Conservation (phyloP, 2,888 invertebrate species). For the Anaspis maculata region DNA sequence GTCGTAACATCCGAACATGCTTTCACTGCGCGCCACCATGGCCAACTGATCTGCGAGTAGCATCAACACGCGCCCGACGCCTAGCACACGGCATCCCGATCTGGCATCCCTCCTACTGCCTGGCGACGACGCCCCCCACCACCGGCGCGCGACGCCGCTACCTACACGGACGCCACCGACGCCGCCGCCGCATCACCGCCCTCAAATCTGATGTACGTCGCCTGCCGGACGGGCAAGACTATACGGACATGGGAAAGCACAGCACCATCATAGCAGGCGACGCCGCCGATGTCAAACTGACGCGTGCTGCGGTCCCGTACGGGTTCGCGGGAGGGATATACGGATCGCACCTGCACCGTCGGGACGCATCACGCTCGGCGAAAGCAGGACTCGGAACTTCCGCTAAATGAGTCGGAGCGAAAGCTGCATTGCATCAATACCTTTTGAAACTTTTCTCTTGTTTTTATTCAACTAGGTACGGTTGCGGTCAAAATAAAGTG, state of each 20-base stretch:
- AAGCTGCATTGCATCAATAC: too few relatives aligned
- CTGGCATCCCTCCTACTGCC: conserved; percentile 24
- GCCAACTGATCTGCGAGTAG: conserved; percentile 51
- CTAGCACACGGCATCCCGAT: conserved; percentile 26
- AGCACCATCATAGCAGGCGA: too few relatives aligned
- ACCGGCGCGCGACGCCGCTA: conserved; percentile 23
- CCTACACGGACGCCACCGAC: conserved; percentile 23
- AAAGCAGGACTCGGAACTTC: too few relatives aligned
- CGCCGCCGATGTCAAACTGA: conserved; percentile 30
- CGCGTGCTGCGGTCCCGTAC: conserved; percentile 28
- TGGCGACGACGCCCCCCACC: conserved; percentile 24
- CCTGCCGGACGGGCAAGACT: conserved; percentile 9
- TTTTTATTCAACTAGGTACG: too few relatives aligned
- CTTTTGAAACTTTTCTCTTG: too few relatives aligned
- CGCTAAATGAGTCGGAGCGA: too few relatives aligned
- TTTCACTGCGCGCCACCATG: conserved; percentile 74
- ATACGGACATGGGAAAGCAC: conserved; percentile 1
- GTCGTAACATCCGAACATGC: conserved; percentile 68
- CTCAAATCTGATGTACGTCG: too few relatives aligned
- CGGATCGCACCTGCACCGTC: too few relatives aligned
- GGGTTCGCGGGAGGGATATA: too few relatives aligned
- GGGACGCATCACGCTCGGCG: too few relatives aligned
- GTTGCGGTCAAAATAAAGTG: too few relatives aligned
- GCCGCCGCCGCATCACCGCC: conserved; percentile 33
- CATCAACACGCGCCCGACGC: conserved; percentile 27